A percentile compares a stretch with the other conserved stretches of the same genome.
Evolutionary conservation across 2,888 invertebrate species (phyloP).

Genomic region (Metalampra italica): DNA sequence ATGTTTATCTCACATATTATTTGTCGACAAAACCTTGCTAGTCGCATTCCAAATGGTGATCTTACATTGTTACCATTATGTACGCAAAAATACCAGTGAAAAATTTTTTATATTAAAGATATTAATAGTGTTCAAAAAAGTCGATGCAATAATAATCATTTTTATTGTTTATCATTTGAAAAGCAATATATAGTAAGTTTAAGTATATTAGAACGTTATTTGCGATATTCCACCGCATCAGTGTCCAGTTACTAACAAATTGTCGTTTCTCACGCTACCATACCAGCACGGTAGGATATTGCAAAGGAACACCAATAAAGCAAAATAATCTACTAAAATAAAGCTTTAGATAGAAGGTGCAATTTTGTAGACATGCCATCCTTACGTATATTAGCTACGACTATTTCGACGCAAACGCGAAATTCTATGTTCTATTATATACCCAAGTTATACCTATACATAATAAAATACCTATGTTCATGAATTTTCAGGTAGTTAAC

Average conservation of each 20-base stretch:
- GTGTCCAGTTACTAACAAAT: conserved; percentile 54
- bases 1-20: too few species aligned
- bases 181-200: too few species aligned
- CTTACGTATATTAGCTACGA: neutral
- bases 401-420: neutral
- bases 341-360: conserved; percentile 12
- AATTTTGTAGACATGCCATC: neutral
- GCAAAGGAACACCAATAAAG: conserved; percentile 39
- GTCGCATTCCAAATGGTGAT: too few species aligned
- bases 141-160: neutral
- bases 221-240: conserved; percentile 28
- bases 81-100: too few species aligned
- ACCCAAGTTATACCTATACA: neutral
- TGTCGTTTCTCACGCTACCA: conserved; percentile 54
- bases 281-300: conserved; percentile 33
- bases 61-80: too few species aligned
- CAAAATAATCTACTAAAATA: conserved; percentile 30
- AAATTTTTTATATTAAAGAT: too few species aligned
- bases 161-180: conserved; percentile 34
- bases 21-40: too few species aligned
- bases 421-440: too few species aligned
- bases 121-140: neutral
- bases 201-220: conserved; percentile 48
- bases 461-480: too few species aligned
- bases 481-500: too few species aligned